Base-by-base conservation (phyloP, 2,888 invertebrate species). In the Euclidia mi region DNA sequence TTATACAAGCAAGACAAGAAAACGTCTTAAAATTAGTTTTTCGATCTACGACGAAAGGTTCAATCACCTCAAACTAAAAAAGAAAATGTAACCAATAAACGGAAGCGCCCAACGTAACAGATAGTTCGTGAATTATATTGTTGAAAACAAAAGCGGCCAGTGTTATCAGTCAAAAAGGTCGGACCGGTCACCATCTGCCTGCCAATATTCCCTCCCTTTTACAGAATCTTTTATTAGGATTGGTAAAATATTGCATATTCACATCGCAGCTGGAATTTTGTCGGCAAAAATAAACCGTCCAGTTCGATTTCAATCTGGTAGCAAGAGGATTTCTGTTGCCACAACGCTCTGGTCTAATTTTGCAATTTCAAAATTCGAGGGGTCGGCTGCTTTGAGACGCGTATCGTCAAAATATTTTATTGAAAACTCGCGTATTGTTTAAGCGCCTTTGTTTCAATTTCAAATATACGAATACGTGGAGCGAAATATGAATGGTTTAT, bases 161-260 rank as follows among this genome's bases (percentile, higher is more conserved):
- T 40, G 56, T 63, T 71, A 72, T 67, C 67, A 56, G 31, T 53
- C 51, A 57, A 56, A 52, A 56, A 66, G 65, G 65, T 48, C 41
- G 52, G 42, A 53, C 59, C 66, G 68, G 56, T 42, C 62, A 60
- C 75, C 82, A 79, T 78, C 78, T 80, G 82, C 76, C 68, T 64
- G 57, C 51, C 76, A 73, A 75, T 56, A 66, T 71, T 65, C 67
- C 65, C 73, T 58, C 59, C 56, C 63, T 72, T 72, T 66, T 46
- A 48, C 65, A 56, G 76, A 79, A 79, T 81, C 82, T 82, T 87
- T 88, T 86, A 87, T 86, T 80, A 82, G 83, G 72, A 74, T 68
- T 63, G 57, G 73, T 84, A 84, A 88, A 89, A 89, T 88, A 89
- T 89, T 87, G 86, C 86, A 87, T 87, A 87, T 88, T 84, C 84